Base-by-base conservation (phyloP, 92 coral and sea anemone genomes). In the Hydrozoanthus gracilis region DNA sequence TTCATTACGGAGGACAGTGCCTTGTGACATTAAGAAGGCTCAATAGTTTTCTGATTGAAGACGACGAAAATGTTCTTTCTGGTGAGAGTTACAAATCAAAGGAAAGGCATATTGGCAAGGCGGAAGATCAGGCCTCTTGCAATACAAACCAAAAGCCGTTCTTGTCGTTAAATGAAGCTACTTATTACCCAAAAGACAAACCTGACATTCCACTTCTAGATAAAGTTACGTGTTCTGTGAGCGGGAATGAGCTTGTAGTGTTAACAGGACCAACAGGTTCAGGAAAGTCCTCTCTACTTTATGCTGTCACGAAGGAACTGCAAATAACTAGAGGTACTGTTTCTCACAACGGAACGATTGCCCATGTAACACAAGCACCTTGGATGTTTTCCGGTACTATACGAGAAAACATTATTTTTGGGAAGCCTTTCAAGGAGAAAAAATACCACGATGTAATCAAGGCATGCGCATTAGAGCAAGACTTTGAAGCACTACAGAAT, bases 1-100 rank as follows among this genome's bases (percentile, higher is more conserved):
- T 87, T 44, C 83, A 87, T 71, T 87, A 79, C 35, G 90, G 86
- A n/a, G 60, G 73, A 6, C 86, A 79, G 46, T 71, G 76, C 62
- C 84, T 76, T 9, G 90, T 83, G 10, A 79, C 90, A 4, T 45
- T 55, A 39, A 77, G 67, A 44, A 64, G 86, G 71, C 79, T 87
- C 61, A 76, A 51, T 14, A 46, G 15, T 10, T 87, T 87, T 80
- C 74, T 87, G 18, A 75, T 79, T 14, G 12, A 65, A 12, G 79
- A 79, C 13, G 83, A 79, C 52, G 86, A 69, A 61, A 51, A 51
- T 12, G 4, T 51, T 14, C 51, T n/a, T 52, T 7, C 79, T 51
- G 52, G 45, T 35, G 48, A 51, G 4, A 75, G 62, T 44, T 15
- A 11, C 18, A 56, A 15, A 44, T 10, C 90, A 2, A 10, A 72